Conservation (phyloP, 2,113 vertebrate species). For the Tyto alba region DNA sequence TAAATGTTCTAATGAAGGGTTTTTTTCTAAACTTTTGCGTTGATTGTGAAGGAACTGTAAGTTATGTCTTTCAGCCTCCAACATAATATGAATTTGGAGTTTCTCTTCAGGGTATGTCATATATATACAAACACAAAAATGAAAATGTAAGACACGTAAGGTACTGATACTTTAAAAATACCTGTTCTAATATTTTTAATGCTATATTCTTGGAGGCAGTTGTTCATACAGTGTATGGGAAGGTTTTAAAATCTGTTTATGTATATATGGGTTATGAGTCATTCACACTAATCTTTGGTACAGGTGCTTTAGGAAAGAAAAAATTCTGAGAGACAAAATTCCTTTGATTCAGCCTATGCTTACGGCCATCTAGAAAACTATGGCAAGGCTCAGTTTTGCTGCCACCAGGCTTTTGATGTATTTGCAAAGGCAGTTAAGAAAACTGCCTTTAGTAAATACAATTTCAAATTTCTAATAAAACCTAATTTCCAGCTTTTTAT, state of each 20-base stretch:
- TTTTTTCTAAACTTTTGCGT: background rate
- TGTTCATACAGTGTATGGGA: background rate
- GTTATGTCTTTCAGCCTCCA: background rate
- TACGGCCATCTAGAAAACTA: background rate
- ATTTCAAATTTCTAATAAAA: background rate
- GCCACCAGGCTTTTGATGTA: background rate
- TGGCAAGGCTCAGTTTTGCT: background rate
- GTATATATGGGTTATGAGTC: background rate
- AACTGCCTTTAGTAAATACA: background rate
- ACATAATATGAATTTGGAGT: background rate
- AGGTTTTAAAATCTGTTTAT: background rate
- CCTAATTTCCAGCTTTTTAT: background rate
- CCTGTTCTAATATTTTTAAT: background rate
- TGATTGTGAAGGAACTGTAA: background rate
- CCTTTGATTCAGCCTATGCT: background rate
- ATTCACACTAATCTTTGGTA: background rate
- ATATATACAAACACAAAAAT: background rate
- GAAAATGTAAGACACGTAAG: background rate
- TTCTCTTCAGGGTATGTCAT: background rate
- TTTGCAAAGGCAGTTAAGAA: constrained; percentile 25
- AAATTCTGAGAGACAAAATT: background rate
- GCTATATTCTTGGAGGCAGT: background rate
- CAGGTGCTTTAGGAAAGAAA: background rate
- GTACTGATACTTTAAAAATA: background rate
- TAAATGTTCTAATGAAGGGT: background rate